Evolutionary conservation across 2,797 vertebrate genomes (phyloP), one percentile per base, ranked within the genome.

Genomic region (Hippopotamyrus pictus): DNA sequence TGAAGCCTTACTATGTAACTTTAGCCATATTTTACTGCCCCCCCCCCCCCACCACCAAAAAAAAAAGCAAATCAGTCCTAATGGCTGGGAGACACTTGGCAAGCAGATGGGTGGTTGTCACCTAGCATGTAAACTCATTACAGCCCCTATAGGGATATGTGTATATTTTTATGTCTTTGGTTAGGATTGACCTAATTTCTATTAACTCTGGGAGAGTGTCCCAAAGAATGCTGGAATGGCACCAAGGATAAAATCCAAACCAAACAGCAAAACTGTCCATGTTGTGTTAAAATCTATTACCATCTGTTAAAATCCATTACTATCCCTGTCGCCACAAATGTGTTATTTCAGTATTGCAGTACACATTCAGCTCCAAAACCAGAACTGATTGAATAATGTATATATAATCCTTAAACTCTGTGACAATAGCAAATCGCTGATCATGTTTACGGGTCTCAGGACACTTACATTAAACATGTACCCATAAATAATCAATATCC

Each of bases 1-100:
- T 93, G 92, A 92, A 92, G 93, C 92, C 91, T 92, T 22, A n/a
- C 91, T 91, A 93, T 93, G 92, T 91, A 89, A 79, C 73, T 44
- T 79, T 44, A n/a, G 37, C 14, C 53, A 54, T 54, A 6, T 54
- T 54, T 54, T 59, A 59, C 57, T 22, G 57, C n/a, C 5, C 51
- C 33, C 87, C 54, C 88, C 53, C 76, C 88, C 85, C 88, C 37
- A n/a, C n/a, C n/a, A n/a, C n/a, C 19, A 50, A 50, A 29, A 4
- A 85, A 73, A 69, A 8, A 25, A 88, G n/a, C 11, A 88, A 84
- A 87, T 57, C 1, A 79, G 6, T 17, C 37, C 37, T 5, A 44
- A 44, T 79, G 73, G 73, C 37, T 54, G 25, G 84, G 1, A 22
- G 84, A 53, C 22, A 51, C 48, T 8, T 89, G 79, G 79, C 22